phyloP scores from a whole-genome alignment of 2,113 vertebrate genomes.

The Megaceryle maxima region DNA sequence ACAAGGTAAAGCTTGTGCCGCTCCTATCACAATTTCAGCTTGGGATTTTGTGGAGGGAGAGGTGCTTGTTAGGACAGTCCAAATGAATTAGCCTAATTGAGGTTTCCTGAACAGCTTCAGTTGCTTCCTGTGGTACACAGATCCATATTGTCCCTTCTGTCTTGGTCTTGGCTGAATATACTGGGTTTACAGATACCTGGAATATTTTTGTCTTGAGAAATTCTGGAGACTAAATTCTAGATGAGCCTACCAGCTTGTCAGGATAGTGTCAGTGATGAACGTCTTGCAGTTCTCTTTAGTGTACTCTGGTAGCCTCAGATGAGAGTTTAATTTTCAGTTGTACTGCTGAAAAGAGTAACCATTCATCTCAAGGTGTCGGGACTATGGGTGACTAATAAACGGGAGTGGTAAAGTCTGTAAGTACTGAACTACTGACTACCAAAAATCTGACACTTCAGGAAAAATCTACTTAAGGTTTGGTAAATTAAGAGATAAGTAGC shows the following conservation, averaged over 20 bases:
- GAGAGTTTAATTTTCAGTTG: too few relatives aligned
- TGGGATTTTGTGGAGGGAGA: neutral
- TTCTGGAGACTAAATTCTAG: neutral
- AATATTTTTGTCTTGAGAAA: neutral
- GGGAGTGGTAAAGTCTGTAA: neutral
- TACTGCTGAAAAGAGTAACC: neutral
- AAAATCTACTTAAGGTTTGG: neutral
- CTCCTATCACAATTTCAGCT: neutral
- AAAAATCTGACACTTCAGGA: neutral
- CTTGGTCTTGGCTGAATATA: neutral
- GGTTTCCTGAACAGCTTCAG: neutral
- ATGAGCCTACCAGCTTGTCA: neutral
- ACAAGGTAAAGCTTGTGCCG: constrained; percentile 82
- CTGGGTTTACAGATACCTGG: neutral
- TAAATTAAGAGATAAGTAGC: neutral
- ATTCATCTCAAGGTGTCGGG: neutral
- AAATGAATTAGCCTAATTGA: neutral
- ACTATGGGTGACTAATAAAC: neutral
- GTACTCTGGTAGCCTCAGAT: neutral
- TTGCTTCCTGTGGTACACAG: neutral
- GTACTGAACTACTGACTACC: neutral
- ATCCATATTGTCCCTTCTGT: neutral
- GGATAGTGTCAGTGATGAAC: neutral
- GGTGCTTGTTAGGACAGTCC: neutral
- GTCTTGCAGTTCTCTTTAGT: neutral